Evolutionary conservation across 2,797 vertebrate genomes (phyloP), one percentile per base, ranked within the genome.

Genomic region (Columba guinea): DNA sequence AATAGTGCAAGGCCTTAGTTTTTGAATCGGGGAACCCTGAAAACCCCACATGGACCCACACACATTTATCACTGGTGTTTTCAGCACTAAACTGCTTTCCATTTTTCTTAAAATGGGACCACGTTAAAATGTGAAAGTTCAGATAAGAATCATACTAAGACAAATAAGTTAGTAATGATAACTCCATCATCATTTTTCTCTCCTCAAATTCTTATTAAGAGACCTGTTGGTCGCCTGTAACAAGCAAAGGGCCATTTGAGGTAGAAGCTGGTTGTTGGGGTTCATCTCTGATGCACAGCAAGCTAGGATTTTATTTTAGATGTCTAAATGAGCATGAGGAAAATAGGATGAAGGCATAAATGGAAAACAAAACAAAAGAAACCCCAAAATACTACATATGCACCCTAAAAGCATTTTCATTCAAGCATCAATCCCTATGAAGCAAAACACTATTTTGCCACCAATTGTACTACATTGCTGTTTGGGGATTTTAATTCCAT

Each of bases 321-420:
- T 84, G 15, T 87, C 41, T 48, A 53, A 65, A 37, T 30, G 11
- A 77, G 5, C 5, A 24, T 3, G 6, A 78, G 28, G 17, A 74
- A 80, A 86, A 77, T 6, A 48, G 5, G 9, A 80, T 19, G 14
- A 56, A 88, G 16, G 14, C 2, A 73, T 64, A 23, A 55, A 28
- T 0, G 7, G 18, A 48, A 60, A 89, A 34, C 4, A 58, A 69
- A 35, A 5, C 9, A 44, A 18, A 44, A 44, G 17, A 44, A 44
- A 1, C 2, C 1, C 7, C 10, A 19, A 58, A 34, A 37, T 32
- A 44, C 2, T 41, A 22, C 24, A 26, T 7, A 4, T 18, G 4
- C 0, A 7, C 5, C 11, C 13, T 55, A 30, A 67, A 51, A 28
- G 2, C 10, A 58, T 30, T 69, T 62, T 41, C 13, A 34, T 64